Evolutionary conservation across 2,888 invertebrate species (phyloP).

Genomic region (Papilio elwesi): DNA sequence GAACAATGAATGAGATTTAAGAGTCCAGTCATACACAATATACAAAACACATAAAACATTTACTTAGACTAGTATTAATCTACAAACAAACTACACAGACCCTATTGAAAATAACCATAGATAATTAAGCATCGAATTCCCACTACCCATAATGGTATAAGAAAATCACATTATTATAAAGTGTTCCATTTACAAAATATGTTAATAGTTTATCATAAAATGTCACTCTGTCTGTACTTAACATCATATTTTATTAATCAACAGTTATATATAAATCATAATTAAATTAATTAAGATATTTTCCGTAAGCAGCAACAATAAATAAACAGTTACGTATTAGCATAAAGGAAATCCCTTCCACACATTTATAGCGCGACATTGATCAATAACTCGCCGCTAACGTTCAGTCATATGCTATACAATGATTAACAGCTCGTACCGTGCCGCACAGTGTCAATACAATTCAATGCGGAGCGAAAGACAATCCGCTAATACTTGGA

Average conservation of each 20-base stretch:
- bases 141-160: no score
- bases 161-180: neutral
- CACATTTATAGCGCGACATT: slow-evolving; percentile 31
- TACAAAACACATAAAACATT: no score
- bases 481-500: slow-evolving; percentile 45
- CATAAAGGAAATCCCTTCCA: slow-evolving; percentile 28
- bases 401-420: slow-evolving; percentile 25
- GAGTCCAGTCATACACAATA: no score
- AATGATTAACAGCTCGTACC: slow-evolving; percentile 24
- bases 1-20: no score
- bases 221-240: neutral
- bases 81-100: no score
- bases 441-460: slow-evolving; percentile 27
- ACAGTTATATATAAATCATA: neutral
- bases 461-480: slow-evolving; percentile 42
- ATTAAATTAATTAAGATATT: slow-evolving; percentile 15
- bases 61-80: no score
- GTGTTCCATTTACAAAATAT: neutral
- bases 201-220: neutral
- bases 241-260: neutral
- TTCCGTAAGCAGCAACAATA: neutral
- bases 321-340: slow-evolving; percentile 7
- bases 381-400: slow-evolving; percentile 28
- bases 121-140: no score
- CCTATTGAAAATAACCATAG: no score